Base-by-base conservation (phyloP, 2,113 vertebrate genomes). In the Stegostoma tigrinum region DNA sequence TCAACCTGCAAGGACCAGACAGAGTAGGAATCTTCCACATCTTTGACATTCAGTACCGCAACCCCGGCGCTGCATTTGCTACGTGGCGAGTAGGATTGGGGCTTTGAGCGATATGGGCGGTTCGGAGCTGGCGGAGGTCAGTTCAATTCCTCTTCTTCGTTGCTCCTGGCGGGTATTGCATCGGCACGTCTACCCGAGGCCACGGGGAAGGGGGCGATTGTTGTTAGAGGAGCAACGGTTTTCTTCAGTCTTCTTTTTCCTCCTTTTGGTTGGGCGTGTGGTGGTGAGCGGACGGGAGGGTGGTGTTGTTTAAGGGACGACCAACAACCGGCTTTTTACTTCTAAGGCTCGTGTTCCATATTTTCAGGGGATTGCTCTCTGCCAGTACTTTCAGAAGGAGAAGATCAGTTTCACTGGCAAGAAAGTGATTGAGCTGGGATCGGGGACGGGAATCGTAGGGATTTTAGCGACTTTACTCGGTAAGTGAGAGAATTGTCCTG, bases 341-440 rank as follows among this genome's bases (percentile, higher is more conserved):
- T 5, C 38, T 45, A 75, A 75, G 8, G 30, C 85, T 2, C 2
- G 72, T 14, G 21, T 34, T n/a, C 52, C 55, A 21, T n/a, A 34
- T 61, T 91, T 91, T n/a, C 45, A 91, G 87, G 87, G 87, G 52
- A 8, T 91, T 61, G 55, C 87, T 2, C 55, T 91, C 0, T 91
- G 87, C 15, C 87, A 34, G 87, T 91, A 61, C 52, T 91, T 91
- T 64, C 55, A 91, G 87, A 91, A 91, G 5, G 30, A 91, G 87
- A 91, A 91, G 52, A 61, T 61, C 87, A 64, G 27, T 64, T 64
- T 91, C 64, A 91, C 87, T 91, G 87, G 55, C 30, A 91, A 64
- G 87, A 64, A 34, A n/a, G 55, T 91, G 55, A 91, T 91, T 91
- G 87, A 64, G 30, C 87, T 91, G 55, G 87, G 55, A 34, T 75